Evolutionary conservation across 2,888 invertebrate species (phyloP).

Genomic region (Adelognathus sp.): DNA sequence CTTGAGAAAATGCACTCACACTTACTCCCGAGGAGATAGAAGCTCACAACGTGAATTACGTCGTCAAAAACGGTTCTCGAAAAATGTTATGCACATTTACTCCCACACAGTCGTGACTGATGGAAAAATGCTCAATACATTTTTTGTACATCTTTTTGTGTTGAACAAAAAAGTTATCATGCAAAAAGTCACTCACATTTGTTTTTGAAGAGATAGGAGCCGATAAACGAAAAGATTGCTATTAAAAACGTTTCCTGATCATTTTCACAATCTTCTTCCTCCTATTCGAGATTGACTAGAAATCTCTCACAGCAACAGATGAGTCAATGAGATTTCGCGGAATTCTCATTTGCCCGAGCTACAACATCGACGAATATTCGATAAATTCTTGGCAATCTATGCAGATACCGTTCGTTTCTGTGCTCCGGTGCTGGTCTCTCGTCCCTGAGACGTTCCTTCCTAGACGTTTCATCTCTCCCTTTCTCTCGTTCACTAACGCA

Average conservation of each 20-base stretch:
- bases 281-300: neutral
- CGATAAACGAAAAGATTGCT: too few relatives aligned
- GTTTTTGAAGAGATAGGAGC: too few relatives aligned
- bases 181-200: too few relatives aligned
- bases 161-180: too few relatives aligned
- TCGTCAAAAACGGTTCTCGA: neutral
- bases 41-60: too few relatives aligned
- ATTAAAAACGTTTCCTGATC: neutral
- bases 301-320: neutral
- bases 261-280: neutral
- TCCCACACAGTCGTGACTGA: too few relatives aligned
- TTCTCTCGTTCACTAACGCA: neutral
- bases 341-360: neutral
- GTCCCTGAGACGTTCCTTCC: neutral
- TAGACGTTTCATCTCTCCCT: neutral
- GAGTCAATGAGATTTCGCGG: neutral
- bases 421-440: neutral
- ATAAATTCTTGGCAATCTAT: slow-evolving; percentile 4
- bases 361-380: neutral
- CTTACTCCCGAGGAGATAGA: too few relatives aligned
- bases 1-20: neutral
- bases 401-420: neutral
- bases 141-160: too few relatives aligned
- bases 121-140: too few relatives aligned
- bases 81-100: too few relatives aligned